phyloP scores from a whole-genome alignment of 2,888 invertebrate species.

The Neocrepidodera transversa region DNA sequence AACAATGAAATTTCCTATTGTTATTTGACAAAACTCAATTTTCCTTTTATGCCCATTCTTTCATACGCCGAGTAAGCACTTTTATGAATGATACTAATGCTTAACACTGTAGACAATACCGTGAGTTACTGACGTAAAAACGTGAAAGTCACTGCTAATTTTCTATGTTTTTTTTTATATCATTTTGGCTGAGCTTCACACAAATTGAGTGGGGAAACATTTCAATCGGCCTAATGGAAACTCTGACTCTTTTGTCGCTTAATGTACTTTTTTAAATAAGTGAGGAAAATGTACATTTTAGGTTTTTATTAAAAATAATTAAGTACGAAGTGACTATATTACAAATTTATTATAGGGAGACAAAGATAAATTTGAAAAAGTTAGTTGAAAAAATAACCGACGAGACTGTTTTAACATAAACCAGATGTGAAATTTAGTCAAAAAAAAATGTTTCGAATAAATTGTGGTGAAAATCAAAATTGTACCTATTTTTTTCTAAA shows the following conservation, averaged over 20 bases:
- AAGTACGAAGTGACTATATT: no score
- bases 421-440: no score
- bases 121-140: slow-evolving; percentile 9
- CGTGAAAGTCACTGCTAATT: slow-evolving; percentile 22
- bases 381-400: no score
- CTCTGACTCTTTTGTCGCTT: slow-evolving; percentile 6
- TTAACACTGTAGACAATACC: slow-evolving; percentile 10
- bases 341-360: no score
- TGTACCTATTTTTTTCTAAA: no score
- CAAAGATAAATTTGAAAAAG: no score
- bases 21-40: slow-evolving; percentile 10
- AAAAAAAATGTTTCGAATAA: no score
- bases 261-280: slow-evolving; percentile 1
- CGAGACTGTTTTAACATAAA: no score
- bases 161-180: slow-evolving; percentile 18
- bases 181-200: slow-evolving; percentile 11
- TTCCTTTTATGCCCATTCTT: background rate
- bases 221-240: slow-evolving; percentile 19
- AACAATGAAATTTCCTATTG: slow-evolving; percentile 1
- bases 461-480: no score
- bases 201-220: slow-evolving; percentile 14
- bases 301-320: no score
- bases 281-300: background rate
- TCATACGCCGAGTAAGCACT: slow-evolving; percentile 1
- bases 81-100: slow-evolving; percentile 2